Conservation (phyloP, 30 jellyfish, hydroid and myxozoan species). For the Pelagia noctiluca region DNA sequence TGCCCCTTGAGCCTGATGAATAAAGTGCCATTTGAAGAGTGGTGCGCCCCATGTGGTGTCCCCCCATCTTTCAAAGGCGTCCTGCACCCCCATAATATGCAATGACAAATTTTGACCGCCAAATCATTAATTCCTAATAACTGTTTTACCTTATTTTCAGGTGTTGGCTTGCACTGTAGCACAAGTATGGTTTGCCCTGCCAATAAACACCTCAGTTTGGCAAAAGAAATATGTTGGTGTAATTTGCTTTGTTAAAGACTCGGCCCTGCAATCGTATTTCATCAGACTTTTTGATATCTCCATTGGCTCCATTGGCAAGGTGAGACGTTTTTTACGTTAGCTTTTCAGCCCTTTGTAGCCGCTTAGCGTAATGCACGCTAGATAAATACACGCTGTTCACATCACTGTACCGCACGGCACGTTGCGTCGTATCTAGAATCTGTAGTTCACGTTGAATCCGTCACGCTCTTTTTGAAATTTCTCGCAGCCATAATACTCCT, state of each 20-base stretch:
- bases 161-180: slow-evolving; percentile 59
- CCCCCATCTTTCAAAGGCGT: not conserved
- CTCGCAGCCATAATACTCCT: too few relatives aligned
- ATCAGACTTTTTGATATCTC: slow-evolving; percentile 17
- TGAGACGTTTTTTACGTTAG: too few relatives aligned
- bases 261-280: slow-evolving; percentile 30
- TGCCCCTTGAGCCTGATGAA: not conserved
- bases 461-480: too few relatives aligned
- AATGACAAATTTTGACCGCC: not conserved
- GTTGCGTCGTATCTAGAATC: too few relatives aligned
- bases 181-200: slow-evolving; percentile 63
- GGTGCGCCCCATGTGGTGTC: not conserved
- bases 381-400: too few relatives aligned
- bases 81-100: not conserved
- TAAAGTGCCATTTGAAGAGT: too few relatives aligned
- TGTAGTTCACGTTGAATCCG: too few relatives aligned
- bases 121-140: too few relatives aligned
- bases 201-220: slow-evolving; percentile 37
- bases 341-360: too few relatives aligned
- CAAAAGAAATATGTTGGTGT: slow-evolving; percentile 24
- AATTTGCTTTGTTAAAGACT: slow-evolving; percentile 58
- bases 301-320: too few relatives aligned
- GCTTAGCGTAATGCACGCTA: too few relatives aligned
- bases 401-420: too few relatives aligned
- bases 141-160: not conserved